A percentile compares a stretch with the other conserved stretches of the same genome.
These are phyloP conservation scores for Phrynocephalus guinanensis DNA, from an alignment of 2,797 vertebrate species.

Conservation along the genomic window DNA sequence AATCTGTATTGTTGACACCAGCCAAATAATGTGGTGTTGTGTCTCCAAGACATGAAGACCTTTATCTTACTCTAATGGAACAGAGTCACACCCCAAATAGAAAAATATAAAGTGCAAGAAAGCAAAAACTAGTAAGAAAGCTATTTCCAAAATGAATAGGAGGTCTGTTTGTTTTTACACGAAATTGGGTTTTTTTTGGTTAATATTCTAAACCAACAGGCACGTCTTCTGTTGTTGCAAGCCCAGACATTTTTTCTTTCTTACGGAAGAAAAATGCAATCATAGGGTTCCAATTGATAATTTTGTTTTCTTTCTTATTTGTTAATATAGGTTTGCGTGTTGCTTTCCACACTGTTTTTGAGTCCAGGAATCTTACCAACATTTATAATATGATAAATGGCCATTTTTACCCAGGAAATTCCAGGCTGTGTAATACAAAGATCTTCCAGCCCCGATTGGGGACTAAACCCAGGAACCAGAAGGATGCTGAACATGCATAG, in stretches of 20 bases:
- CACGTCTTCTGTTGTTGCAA: neutral
- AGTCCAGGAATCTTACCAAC: no score
- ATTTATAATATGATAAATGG: no score
- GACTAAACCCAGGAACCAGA: no score
- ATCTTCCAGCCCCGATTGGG: no score
- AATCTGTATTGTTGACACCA: neutral
- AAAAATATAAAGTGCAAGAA: neutral
- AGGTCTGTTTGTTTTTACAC: no score
- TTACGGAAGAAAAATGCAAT: neutral
- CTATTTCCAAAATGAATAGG: neutral
- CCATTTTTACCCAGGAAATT: no score
- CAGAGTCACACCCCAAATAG: neutral
- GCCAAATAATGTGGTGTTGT: neutral
- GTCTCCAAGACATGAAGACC: neutral
- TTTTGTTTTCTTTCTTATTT: neutral
- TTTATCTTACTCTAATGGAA: neutral
- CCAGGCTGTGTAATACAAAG: no score
- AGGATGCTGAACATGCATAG: no score
- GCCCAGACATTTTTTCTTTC: neutral
- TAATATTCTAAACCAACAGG: neutral
- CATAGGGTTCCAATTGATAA: neutral
- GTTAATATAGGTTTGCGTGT: no score
- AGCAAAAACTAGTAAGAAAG: neutral
- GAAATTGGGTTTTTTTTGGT: neutral
- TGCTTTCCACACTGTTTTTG: no score